Base-by-base conservation (phyloP, 2,797 vertebrate species). In the Leptodactylus fallax region DNA sequence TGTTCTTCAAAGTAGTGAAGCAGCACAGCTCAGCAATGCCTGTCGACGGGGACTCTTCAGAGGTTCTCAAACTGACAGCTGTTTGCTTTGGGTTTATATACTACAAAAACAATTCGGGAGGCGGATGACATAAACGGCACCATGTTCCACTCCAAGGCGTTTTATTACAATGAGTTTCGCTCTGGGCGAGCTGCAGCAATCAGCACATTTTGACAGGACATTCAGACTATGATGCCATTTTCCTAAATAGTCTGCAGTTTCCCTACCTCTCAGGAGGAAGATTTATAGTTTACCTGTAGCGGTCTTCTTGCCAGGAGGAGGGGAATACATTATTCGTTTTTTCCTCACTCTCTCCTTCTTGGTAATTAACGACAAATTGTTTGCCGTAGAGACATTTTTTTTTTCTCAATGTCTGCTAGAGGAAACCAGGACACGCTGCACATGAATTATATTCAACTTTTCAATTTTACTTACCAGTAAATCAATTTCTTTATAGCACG, bases 51-150 rank as follows among this genome's bases (percentile, higher is more conserved):
- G 56, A 90, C 89, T 90, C 94, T 92, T 94, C 91, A 92, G 91
- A 93, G 63, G 21, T 92, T 94, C 93, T 95, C 95, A 95, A 94
- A 94, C 89, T 87, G 93, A 96, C 92, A 95, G 95, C 94, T 96
- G 94, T 94, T 95, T 93, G 88, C 90, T 91, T 90, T 87, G 91
- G 89, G 89, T 90, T 93, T 92, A 74, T 71, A 90, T 2, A 10
- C 88, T 80, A 61, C 88, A 91, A 81, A 93, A 94, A 90, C 91
- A 91, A 87, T 81, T 81, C 76, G 8, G 87, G 90, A 92, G 91
- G 84, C 0, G 5, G 92, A 89, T 1, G 91, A 93, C 45, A 17
- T 51, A 90, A 91, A 84, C 8, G 0, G 90, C 90, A 92, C 81
- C 87, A 86, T 25, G 60, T 91, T 94, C 90, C 47, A 79, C 83